Percentiles rank a stretch among this genome's conserved stretches.
Evolutionary conservation across 2,888 invertebrate genomes (phyloP).

Genomic region (Altica lythri): DNA sequence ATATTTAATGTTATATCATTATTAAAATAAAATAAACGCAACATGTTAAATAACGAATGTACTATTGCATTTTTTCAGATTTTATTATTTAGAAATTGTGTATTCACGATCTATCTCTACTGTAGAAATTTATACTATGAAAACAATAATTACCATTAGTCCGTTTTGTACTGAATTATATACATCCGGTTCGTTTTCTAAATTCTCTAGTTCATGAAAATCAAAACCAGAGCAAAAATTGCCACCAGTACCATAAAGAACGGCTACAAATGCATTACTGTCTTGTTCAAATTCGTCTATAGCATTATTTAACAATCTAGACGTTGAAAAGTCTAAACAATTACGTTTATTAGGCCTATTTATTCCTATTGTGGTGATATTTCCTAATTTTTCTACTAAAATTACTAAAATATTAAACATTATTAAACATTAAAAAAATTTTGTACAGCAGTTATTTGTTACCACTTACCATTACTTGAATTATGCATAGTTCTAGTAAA

Average conservation of each 20-base stretch:
- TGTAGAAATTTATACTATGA: no score
- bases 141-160: conserved; percentile 37
- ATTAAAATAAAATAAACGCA: no score
- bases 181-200: conserved; percentile 38
- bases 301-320: conserved; percentile 70
- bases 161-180: conserved; percentile 28
- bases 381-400: conserved; percentile 65
- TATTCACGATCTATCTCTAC: no score
- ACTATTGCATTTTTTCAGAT: no score
- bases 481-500: conserved; percentile 9
- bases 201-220: conserved; percentile 70
- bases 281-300: conserved; percentile 82
- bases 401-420: conserved; percentile 39
- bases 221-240: conserved; percentile 94
- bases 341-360: conserved; percentile 85
- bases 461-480: conserved; percentile 5
- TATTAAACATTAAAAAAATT: not conserved
- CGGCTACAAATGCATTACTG: conserved; percentile 68
- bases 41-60: no score
- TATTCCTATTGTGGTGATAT: conserved; percentile 80
- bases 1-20: no score
- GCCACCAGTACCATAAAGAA: conserved; percentile 90
- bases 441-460: not conserved
- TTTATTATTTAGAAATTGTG: no score
- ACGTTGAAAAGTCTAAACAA: conserved; percentile 75